Evolutionary conservation across 2,797 vertebrate genomes (phyloP), one percentile per base, ranked within the genome.

Genomic region (Eupleurogrammus muticus): DNA sequence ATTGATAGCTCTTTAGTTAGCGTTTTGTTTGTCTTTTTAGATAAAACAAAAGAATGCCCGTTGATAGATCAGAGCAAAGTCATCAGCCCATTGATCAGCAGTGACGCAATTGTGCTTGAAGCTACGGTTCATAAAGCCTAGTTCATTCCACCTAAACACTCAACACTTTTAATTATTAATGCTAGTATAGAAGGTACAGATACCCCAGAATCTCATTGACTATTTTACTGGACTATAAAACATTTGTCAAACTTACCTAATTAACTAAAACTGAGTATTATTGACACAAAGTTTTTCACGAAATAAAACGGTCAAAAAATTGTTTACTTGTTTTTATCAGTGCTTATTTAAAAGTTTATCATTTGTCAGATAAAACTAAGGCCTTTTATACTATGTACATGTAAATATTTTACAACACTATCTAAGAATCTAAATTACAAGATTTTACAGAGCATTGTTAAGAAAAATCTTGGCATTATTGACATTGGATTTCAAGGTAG

Each of bases 151-250:
- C 14, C 53, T 28, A 9, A 35, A 59, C 9, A 40, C 13, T 68
- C 58, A 35, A 17, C 53, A 35, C 23, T 5, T 70, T 1, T 62
- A 60, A 9, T 48, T 52, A 17, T 35, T 28, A 50, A 54, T 6
- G 5, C 7, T 54, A 28, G 28, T 6, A 54, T n/a, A 38, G 16
- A 59, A 28, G 23, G 19, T 23, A 23, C 16, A 6, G 35, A 5
- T 53, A 34, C 24, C 46, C 58, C 32, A 36, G 36, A 47, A 24
- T 4, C 17, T 50, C 46, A 53, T 49, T 75, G 70, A 60, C 23
- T 68, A 20, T 23, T n/a, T 5, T 40, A 23, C 51, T 36, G 9
- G 21, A 34, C 32, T 53, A 11, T 80, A 9, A 81, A 70, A 80
- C 71, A 70, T 73, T 73, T 70, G 49, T 51, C 6, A 17, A 50